phyloP scores from a whole-genome alignment of 2,797 vertebrate species.

The Chiloscyllium punctatum region DNA sequence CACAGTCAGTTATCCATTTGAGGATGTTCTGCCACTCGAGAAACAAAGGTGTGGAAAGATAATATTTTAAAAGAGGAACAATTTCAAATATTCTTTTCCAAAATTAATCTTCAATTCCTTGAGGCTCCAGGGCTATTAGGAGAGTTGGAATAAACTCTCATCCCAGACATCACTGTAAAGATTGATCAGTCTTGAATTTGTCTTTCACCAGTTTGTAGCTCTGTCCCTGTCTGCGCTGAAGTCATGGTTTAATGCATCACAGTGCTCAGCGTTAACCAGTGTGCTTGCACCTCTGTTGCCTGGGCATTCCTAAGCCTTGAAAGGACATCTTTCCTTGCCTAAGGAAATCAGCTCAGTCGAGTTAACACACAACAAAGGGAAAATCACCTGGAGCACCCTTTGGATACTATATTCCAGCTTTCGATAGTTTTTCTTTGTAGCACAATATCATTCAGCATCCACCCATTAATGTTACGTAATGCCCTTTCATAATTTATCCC shows the following conservation, averaged over 20 bases:
- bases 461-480: neutral
- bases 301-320: neutral
- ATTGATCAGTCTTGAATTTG: neutral
- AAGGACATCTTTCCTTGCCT: too few relatives aligned
- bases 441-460: neutral
- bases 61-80: neutral
- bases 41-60: neutral
- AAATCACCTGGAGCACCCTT: neutral
- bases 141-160: neutral
- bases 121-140: neutral
- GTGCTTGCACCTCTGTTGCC: neutral
- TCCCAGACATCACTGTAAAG: neutral
- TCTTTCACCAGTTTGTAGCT: neutral
- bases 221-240: neutral
- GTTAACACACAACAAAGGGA: too few relatives aligned
- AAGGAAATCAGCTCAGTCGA: too few relatives aligned
- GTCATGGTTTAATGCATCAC: neutral
- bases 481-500: too few relatives aligned
- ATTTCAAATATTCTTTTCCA: neutral
- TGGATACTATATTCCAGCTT: neutral
- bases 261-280: too few relatives aligned
- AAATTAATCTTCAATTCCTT: neutral
- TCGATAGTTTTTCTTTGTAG: neutral
- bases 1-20: neutral
- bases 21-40: neutral